These are phyloP conservation scores for Ctenodactylus gundi DNA, from an alignment of 2,113 vertebrate genomes.

Conservation along the genomic window DNA sequence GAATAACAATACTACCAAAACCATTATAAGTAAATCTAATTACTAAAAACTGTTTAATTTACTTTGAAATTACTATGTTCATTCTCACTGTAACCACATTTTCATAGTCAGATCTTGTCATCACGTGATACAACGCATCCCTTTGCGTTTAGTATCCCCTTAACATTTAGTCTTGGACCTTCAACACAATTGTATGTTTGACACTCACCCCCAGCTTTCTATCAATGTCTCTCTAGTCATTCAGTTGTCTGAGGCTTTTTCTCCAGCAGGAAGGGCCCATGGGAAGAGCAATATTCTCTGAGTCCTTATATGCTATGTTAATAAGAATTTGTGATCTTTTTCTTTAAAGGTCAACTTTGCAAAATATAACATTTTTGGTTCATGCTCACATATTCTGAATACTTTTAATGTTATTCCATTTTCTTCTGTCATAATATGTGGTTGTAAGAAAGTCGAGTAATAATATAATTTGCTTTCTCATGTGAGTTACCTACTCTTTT, in stretches of 20 bases:
- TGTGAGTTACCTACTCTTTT: background rate
- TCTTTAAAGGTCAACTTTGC: slow-evolving; percentile 48
- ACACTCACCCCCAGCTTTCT: background rate
- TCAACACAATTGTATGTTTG: background rate
- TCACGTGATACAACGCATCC: background rate
- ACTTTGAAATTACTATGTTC: background rate
- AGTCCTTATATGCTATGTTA: background rate
- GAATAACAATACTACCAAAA: background rate
- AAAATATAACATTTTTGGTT: slow-evolving; percentile 39
- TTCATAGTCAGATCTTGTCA: background rate
- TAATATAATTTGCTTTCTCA: slow-evolving; percentile 14
- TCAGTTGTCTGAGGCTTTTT: background rate
- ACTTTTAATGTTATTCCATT: slow-evolving; percentile 53
- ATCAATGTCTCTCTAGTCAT: background rate
- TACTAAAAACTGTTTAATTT: slow-evolving; percentile 2
- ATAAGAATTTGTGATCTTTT: background rate
- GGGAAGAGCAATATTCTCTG: slow-evolving; percentile 4
- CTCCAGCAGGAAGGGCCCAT: background rate
- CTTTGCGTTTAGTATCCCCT: background rate
- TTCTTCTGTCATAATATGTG: slow-evolving; percentile 29
- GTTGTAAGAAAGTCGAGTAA: background rate
- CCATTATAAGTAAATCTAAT: background rate
- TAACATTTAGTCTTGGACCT: too few species aligned
- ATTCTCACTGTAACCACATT: background rate
- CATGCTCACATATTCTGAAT: background rate